Percentiles rank a stretch among this genome's conserved stretches.
Evolutionary conservation across 2,113 vertebrate genomes (phyloP).

Genomic region (cat (Felis catus)): DNA sequence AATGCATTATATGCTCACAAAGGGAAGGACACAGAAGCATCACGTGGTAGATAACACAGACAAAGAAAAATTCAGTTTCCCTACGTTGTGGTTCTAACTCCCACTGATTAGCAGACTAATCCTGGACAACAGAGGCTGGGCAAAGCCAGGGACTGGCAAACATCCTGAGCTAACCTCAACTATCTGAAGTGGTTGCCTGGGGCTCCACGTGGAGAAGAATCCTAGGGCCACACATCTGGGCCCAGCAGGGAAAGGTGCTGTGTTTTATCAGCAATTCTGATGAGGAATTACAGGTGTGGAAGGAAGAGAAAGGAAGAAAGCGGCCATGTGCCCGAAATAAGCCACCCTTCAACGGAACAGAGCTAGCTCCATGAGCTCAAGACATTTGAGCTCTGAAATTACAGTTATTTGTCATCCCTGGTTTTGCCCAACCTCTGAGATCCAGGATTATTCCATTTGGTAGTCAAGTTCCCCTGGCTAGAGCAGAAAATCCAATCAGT

Average conservation of each 20-base stretch:
- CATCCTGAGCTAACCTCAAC: not conserved
- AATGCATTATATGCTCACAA: not conserved
- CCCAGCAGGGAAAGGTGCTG: not conserved
- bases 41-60: not conserved
- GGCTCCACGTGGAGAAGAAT: not conserved
- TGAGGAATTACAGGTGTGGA: not conserved
- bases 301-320: not conserved
- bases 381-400: not conserved
- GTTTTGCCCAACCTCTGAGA: not conserved
- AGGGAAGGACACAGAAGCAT: not conserved
- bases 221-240: not conserved
- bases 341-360: not conserved
- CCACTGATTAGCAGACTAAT: not conserved
- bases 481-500: not conserved
- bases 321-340: not conserved
- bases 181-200: not conserved
- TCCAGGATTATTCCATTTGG: not conserved
- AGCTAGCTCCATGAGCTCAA: not conserved
- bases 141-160: not conserved
- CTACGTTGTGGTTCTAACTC: not conserved
- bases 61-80: not conserved
- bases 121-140: not conserved
- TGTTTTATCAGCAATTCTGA: not conserved
- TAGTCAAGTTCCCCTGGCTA: not conserved
- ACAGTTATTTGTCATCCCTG: not conserved